These are phyloP conservation scores for Paramisgurnus dabryanus DNA, from an alignment of 2,113 vertebrate genomes.

Conservation along the genomic window DNA sequence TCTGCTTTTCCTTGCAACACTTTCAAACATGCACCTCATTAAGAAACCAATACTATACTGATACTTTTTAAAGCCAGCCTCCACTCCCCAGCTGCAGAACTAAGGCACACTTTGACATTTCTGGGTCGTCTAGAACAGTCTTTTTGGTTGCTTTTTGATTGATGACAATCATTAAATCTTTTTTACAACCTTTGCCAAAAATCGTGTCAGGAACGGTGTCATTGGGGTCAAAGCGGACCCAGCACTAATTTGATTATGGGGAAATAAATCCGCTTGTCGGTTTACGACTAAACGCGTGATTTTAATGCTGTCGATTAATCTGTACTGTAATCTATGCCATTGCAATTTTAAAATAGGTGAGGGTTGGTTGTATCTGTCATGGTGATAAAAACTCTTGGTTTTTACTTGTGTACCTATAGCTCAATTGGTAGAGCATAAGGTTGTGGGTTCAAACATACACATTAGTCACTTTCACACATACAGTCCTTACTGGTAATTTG, in stretches of 20 bases:
- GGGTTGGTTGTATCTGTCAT: not conserved
- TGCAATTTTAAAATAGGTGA: not conserved
- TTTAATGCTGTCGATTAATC: conserved; percentile 11
- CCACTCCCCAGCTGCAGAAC: conserved; percentile 30
- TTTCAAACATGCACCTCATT: conserved; percentile 46
- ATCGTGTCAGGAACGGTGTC: conserved; percentile 26
- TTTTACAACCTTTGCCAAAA: conserved; percentile 34
- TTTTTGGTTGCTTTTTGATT: conserved; percentile 46
- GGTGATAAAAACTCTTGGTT: not conserved
- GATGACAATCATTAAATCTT: conserved; percentile 55
- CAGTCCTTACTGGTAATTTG: too few relatives aligned
- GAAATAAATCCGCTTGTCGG: conserved; percentile 33
- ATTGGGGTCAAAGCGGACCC: conserved; percentile 13
- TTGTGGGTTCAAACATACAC: too few relatives aligned
- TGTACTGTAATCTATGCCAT: not conserved
- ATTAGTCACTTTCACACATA: too few relatives aligned
- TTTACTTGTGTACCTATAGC: too few relatives aligned
- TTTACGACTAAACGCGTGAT: not conserved
- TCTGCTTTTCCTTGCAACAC: conserved; percentile 34
- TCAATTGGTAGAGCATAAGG: too few relatives aligned
- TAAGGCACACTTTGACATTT: conserved; percentile 40
- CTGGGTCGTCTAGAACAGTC: conserved; percentile 44
- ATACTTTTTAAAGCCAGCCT: conserved; percentile 34
- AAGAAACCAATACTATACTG: conserved; percentile 38
- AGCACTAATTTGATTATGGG: conserved; percentile 37